Conservation (phyloP, 1,140 invertebrate species). For the Solenopsis fugax region DNA sequence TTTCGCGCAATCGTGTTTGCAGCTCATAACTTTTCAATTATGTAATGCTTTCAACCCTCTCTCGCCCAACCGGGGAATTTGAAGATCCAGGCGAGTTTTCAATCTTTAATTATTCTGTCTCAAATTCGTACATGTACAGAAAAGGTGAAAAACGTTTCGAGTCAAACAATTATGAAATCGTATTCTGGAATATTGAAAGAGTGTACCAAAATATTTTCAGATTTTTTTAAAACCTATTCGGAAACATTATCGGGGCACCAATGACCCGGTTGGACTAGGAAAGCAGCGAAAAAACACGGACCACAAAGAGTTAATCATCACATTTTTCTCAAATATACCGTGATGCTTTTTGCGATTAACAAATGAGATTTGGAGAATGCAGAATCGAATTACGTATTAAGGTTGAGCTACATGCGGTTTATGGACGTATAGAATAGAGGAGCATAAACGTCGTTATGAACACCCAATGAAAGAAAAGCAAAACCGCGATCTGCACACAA, state of each 20-base stretch:
- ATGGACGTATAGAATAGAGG: not conserved
- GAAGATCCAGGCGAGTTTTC: no score
- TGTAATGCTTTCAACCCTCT: not conserved
- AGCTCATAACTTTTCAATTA: not conserved
- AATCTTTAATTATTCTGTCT: no score
- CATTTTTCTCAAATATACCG: not conserved
- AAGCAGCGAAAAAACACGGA: no score
- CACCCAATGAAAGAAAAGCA: constrained; percentile 37
- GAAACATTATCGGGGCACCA: no score
- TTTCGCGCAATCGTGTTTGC: not conserved
- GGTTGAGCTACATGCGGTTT: not conserved
- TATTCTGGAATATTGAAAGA: no score
- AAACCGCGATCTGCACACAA: constrained; percentile 51
- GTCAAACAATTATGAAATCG: no score
- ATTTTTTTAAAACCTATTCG: no score
- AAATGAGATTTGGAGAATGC: not conserved
- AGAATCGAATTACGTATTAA: not conserved
- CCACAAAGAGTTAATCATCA: not conserved
- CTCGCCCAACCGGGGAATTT: no score
- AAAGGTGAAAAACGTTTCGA: no score
- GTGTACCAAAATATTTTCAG: no score
- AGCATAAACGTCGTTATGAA: constrained; percentile 9
- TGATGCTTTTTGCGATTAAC: not conserved
- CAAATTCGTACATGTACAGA: no score
- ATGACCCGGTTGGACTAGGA: no score